A percentile compares a stretch with the other conserved stretches of the same genome.
phyloP scores from a whole-genome alignment of 2,888 invertebrate genomes.

The Lymantria monacha region DNA sequence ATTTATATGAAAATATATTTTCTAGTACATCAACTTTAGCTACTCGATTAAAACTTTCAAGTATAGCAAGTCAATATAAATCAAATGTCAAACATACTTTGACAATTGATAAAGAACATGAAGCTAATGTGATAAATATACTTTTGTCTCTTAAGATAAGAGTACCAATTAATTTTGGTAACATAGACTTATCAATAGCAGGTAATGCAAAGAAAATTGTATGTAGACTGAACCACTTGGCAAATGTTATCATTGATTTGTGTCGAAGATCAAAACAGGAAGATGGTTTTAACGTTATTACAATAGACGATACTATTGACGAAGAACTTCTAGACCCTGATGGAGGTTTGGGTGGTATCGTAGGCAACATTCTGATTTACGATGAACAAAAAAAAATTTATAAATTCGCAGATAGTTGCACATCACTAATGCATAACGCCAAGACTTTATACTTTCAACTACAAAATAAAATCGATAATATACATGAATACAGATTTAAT shows the following conservation, averaged over 20 bases:
- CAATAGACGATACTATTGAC: neutral
- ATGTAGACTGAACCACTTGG: conserved; percentile 8
- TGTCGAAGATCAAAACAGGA: neutral
- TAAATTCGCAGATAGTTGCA: conserved; percentile 11
- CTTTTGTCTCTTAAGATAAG: neutral
- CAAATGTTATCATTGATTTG: conserved; percentile 2
- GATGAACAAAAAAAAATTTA: conserved; percentile 13
- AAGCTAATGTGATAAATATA: conserved; percentile 2
- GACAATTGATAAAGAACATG: conserved; percentile 11
- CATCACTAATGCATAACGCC: conserved; percentile 5
- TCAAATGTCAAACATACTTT: conserved; percentile 1
- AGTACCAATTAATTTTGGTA: conserved; percentile 11
- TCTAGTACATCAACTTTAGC: neutral
- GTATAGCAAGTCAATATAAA: neutral
- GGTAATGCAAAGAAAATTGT: conserved; percentile 4
- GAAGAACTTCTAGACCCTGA: conserved; percentile 9
- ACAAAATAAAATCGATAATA: neutral
- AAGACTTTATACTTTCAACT: conserved; percentile 6
- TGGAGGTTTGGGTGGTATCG: conserved; percentile 15
- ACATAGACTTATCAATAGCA: conserved; percentile 10
- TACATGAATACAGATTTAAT: conserved; percentile 12
- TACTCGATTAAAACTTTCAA: conserved; percentile 8
- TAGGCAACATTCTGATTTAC: conserved; percentile 17
- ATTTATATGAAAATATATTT: too few species aligned
- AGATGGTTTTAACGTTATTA: neutral